Evolutionary conservation across 1,140 invertebrate species (phyloP).

Genomic region (Diabrotica virgifera): DNA sequence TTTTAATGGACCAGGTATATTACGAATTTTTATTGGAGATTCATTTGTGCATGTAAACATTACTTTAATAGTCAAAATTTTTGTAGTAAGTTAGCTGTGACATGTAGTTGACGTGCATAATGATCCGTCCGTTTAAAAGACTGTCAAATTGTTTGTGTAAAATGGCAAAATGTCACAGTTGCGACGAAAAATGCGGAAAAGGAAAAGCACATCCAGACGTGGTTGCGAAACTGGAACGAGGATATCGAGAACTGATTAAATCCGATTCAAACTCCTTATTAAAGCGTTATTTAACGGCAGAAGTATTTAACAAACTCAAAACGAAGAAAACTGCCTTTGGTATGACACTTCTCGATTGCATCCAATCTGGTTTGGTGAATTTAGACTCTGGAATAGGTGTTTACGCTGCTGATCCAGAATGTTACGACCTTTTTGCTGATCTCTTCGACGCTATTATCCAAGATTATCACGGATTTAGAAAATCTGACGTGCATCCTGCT

Average conservation of each 20-base stretch:
- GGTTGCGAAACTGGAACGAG: constrained; percentile 68
- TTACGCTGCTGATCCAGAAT: constrained; percentile 71
- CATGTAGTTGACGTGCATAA: background rate
- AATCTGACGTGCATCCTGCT: constrained; percentile 61
- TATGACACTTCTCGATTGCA: constrained; percentile 63
- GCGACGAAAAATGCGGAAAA: constrained; percentile 43
- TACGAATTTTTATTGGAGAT: too few species aligned
- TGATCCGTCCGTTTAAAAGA: background rate
- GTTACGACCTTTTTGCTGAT: constrained; percentile 64
- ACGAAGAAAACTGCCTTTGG: constrained; percentile 57
- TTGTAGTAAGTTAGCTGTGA: background rate
- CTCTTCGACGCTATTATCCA: constrained; percentile 77
- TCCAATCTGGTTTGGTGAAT: constrained; percentile 66
- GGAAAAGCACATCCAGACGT: constrained; percentile 56
- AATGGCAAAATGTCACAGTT: constrained; percentile 34
- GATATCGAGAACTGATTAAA: constrained; percentile 59
- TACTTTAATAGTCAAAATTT: too few species aligned
- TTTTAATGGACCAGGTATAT: too few species aligned
- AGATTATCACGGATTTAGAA: constrained; percentile 69
- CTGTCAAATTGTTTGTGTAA: constrained; percentile 19
- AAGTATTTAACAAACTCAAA: constrained; percentile 65
- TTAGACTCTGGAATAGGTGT: constrained; percentile 62
- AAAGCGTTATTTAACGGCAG: constrained; percentile 68
- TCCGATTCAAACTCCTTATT: constrained; percentile 64
- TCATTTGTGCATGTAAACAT: too few species aligned